Base-by-base conservation (phyloP, 2,797 vertebrate species). In the Rhinella marina region DNA sequence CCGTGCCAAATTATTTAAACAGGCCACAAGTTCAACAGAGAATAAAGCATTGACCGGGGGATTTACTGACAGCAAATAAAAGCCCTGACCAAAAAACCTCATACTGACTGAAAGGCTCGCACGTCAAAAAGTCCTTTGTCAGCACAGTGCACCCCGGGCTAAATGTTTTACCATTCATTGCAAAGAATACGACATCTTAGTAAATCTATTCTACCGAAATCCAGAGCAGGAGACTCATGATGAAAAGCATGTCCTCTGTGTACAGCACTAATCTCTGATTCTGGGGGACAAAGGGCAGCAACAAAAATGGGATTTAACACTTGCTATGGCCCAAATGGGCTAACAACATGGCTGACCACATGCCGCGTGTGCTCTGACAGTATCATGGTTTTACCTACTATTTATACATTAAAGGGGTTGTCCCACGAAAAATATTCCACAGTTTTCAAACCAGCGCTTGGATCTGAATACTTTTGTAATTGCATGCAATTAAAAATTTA, bases 61-160 rank as follows among this genome's bases (percentile, higher is more conserved):
- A 3, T 90, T 93, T 91, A 94, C 80, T 78, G 87, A 86, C 90
- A 90, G 87, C 87, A 90, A 93, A 91, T 50, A 82, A 57, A 85
- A 77, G 84, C 72, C 50, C 50, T 23, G 72, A 92, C 91, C 23
- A 91, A 84, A 91, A 88, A 90, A 85, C 41, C 91, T 79, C 84
- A 73, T 48, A 81, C 88, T 87, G 90, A 90, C 86, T 73, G 89
- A 89, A 91, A 88, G 7, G 61, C 88, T 92, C 77, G 66, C 54
- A 81, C 88, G 88, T 88, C 90, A 89, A 91, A 92, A 70, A 91
- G 88, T 81, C 86, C 86, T 86, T 86, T n/a, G 84, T 89, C 91
- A 90, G 91, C 16, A 0, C 78, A 32, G 87, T 23, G 88, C 7
- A 48, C 87, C 83, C 70, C 88, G 85, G 72, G 86, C 81, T 21